These are phyloP conservation scores for Geophilus truncorum DNA, from an alignment of 2,888 invertebrate genomes.

Conservation along the genomic window DNA sequence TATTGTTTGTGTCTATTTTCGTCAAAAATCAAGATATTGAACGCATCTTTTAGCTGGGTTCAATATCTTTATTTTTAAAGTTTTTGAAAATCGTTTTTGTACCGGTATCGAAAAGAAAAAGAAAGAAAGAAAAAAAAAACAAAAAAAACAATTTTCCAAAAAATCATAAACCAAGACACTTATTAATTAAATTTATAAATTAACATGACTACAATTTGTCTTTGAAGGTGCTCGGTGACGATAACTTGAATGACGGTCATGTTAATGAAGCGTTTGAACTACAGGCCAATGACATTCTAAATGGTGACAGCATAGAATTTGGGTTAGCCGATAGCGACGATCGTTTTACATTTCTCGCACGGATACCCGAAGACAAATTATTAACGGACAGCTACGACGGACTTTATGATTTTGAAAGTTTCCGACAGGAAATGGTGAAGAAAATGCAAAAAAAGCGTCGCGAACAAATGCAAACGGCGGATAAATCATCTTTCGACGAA, in stretches of 20 bases:
- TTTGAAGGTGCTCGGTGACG: not conserved
- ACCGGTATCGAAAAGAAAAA: no score
- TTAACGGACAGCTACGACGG: slow-evolving; percentile 28
- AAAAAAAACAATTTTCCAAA: no score
- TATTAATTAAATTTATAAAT: no score
- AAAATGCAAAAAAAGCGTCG: slow-evolving; percentile 34
- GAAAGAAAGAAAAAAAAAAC: no score
- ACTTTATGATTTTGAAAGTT: slow-evolving; percentile 32
- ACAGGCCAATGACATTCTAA: not conserved
- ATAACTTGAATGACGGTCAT: not conserved
- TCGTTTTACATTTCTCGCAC: slow-evolving; percentile 29
- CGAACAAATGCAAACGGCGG: not conserved
- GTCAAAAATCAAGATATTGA: no score
- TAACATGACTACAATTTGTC: no score
- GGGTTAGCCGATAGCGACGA: slow-evolving; percentile 11
- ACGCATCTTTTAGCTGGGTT: no score
- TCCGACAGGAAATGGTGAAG: slow-evolving; percentile 33
- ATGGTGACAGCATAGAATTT: not conserved
- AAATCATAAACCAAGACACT: no score
- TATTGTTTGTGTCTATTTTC: no score
- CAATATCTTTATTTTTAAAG: no score
- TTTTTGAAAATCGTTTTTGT: no score
- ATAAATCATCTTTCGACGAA: not conserved
- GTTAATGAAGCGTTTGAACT: not conserved
- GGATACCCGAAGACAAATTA: slow-evolving; percentile 29